Percentiles rank a stretch among this genome's conserved stretches.
Conservation (phyloP, 2,888 invertebrate genomes). For the Mesodorylaimus sp. region DNA sequence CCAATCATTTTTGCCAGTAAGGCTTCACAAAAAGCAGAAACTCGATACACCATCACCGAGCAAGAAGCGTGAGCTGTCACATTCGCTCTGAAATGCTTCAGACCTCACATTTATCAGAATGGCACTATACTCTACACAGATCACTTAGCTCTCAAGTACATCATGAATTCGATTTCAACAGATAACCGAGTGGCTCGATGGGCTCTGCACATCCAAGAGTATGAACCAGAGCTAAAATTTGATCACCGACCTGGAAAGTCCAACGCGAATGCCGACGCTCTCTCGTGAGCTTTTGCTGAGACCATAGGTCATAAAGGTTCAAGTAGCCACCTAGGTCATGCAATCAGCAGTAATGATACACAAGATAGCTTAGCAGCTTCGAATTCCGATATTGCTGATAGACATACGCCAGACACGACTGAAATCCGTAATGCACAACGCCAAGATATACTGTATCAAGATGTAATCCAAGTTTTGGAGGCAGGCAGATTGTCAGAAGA, state of each 20-base stretch:
- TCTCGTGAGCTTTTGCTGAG: too few species aligned
- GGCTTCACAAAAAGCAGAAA: too few species aligned
- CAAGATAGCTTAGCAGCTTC: too few species aligned
- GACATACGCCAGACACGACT: background rate
- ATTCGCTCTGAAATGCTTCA: slow-evolving; percentile 29
- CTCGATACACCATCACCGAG: slow-evolving; percentile 31
- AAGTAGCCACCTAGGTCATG: too few species aligned
- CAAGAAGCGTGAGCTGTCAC: slow-evolving; percentile 27
- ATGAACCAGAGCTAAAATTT: slow-evolving; percentile 22
- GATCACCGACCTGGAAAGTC: slow-evolving; percentile 29
- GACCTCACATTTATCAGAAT: too few species aligned
- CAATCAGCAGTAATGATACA: too few species aligned
- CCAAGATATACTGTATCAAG: background rate
- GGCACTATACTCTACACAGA: slow-evolving; percentile 24
- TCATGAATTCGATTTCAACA: slow-evolving; percentile 31
- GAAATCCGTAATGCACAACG: background rate
- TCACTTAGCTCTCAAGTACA: slow-evolving; percentile 36
- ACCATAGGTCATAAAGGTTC: too few species aligned
- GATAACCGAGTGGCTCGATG: slow-evolving; percentile 33
- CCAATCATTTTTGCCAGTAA: too few species aligned
- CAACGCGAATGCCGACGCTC: slow-evolving; percentile 30
- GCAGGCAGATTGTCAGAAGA: background rate
- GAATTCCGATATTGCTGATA: too few species aligned
- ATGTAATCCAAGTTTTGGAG: background rate
- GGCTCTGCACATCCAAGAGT: slow-evolving; percentile 31